Conservation (phyloP, 1,140 invertebrate genomes). For the Pseudomyrmex pallidus region DNA sequence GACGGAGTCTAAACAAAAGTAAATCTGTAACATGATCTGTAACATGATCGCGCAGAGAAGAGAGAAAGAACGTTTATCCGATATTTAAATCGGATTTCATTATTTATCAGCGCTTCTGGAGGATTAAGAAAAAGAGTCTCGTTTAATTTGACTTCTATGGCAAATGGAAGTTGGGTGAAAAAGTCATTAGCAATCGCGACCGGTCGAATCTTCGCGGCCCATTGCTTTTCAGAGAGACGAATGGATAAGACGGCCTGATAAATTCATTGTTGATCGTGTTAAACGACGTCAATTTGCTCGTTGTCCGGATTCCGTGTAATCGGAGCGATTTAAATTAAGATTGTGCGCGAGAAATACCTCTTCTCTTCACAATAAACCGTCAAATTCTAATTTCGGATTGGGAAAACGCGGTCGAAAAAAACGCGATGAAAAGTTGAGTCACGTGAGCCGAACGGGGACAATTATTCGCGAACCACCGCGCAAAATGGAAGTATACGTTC, state of each 20-base stretch:
- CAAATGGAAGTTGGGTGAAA: constrained; percentile 38
- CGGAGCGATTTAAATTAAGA: constrained; percentile 45
- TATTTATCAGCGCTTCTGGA: not conserved
- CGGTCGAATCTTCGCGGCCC: not conserved
- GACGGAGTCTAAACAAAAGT: not conserved
- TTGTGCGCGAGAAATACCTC: not conserved
- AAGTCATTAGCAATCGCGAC: constrained; percentile 35
- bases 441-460: not conserved
- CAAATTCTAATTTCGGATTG: constrained; percentile 16
- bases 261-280: constrained; percentile 51
- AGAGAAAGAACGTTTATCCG: not conserved
- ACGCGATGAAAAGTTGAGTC: not conserved
- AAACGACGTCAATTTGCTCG: constrained; percentile 42
- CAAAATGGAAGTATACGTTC: constrained; percentile 23
- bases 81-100: constrained; percentile 3
- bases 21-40: not conserved
- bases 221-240: constrained; percentile 35
- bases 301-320: constrained; percentile 20
- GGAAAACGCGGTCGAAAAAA: not conserved
- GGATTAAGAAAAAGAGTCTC: constrained; percentile 7
- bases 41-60: not conserved
- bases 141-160: constrained; percentile 12
- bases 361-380: not conserved
- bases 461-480: constrained; percentile 38
- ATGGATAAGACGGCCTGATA: constrained; percentile 20